phyloP scores from a whole-genome alignment of 2,113 vertebrate genomes.

The Dicaeum eximium region DNA sequence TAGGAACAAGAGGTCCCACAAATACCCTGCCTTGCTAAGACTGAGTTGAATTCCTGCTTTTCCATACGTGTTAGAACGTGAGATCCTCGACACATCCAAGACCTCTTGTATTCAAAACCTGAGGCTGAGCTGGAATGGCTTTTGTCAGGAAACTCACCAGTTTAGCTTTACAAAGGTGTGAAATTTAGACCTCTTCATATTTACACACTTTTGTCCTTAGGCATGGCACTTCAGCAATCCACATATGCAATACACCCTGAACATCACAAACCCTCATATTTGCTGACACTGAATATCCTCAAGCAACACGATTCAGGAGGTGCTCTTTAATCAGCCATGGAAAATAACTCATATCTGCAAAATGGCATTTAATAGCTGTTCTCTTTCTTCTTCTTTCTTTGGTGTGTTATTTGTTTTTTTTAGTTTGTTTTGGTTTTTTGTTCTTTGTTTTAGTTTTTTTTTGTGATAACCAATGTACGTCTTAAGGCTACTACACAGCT shows the following conservation, averaged over 20 bases:
- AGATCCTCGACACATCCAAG: accelerated
- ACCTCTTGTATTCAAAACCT: background rate
- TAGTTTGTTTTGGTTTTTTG: too few species aligned
- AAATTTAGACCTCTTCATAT: background rate
- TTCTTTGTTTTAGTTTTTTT: background rate
- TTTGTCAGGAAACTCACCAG: background rate
- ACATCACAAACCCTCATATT: background rate
- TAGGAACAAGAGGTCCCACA: background rate
- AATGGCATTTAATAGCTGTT: background rate
- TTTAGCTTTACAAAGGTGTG: background rate
- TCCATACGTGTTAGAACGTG: background rate
- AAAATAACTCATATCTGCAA: background rate
- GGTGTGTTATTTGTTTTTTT: background rate
- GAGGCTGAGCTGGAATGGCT: background rate
- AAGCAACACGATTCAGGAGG: background rate
- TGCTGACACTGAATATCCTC: background rate
- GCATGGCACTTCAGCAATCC: background rate
- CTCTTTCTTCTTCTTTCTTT: background rate
- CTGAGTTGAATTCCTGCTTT: background rate
- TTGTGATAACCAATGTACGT: background rate
- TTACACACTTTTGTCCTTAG: background rate
- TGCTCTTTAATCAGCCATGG: background rate
- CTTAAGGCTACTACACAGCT: background rate
- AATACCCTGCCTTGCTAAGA: background rate
- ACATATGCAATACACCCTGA: background rate